These are phyloP conservation scores for Coenobita brevimanus DNA, from an alignment of 1,140 invertebrate species.

Conservation along the genomic window DNA sequence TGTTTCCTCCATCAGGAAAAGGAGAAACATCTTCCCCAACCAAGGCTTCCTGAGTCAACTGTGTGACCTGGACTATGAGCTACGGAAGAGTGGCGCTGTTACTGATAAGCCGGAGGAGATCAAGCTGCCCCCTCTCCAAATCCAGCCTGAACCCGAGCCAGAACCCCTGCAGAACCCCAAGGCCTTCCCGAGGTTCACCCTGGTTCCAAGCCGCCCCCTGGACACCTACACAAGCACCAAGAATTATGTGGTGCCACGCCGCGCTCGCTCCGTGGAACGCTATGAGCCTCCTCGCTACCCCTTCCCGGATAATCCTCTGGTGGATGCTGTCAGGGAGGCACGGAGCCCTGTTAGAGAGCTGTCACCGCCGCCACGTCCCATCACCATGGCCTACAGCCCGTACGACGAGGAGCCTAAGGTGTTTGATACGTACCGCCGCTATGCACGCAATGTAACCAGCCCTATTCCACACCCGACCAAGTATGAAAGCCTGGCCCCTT, in stretches of 20 bases:
- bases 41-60: conserved; percentile 86
- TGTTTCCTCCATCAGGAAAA: conserved; percentile 62
- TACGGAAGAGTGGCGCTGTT: conserved; percentile 43
- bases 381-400: background rate
- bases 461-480: background rate
- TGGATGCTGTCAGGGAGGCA: background rate
- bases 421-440: conserved; percentile 50
- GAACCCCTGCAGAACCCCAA: conserved; percentile 16
- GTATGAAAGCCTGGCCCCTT: background rate
- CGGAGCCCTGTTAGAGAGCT: background rate
- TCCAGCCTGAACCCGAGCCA: background rate
- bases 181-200: conserved; percentile 45
- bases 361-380: conserved; percentile 26
- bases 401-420: conserved; percentile 41
- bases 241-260: conserved; percentile 41
- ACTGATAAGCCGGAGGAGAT: conserved; percentile 5
- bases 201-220: conserved; percentile 18
- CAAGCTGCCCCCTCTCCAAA: background rate
- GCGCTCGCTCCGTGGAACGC: conserved; percentile 29
- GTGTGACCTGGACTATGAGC: conserved; percentile 79
- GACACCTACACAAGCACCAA: conserved; percentile 55
- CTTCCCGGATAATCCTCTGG: conserved; percentile 18
- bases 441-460: conserved; percentile 1
- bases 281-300: conserved; percentile 9
- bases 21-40: conserved; percentile 80